Conservation (phyloP, 2,113 vertebrate species). For the Glaucomys volans region DNA sequence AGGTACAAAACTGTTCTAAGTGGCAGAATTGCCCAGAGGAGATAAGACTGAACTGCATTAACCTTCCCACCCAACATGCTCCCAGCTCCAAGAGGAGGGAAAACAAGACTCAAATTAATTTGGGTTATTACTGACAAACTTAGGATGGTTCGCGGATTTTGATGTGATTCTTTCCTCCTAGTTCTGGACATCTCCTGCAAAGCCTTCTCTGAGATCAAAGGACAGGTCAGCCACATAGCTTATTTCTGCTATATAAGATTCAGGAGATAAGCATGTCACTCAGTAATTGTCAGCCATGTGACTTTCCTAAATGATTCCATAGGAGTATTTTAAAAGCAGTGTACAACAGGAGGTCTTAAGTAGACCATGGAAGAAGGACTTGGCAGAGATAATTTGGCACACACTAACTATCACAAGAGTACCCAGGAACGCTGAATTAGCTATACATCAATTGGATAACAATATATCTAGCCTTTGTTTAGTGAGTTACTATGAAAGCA, state of each 20-base stretch:
- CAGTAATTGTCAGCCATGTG: neutral
- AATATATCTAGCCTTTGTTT: neutral
- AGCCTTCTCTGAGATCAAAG: constrained; percentile 38
- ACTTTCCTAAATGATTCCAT: neutral
- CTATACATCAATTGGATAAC: neutral
- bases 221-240: neutral
- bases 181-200: neutral
- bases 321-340: neutral
- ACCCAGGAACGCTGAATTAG: neutral
- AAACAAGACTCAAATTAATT: constrained; percentile 65
- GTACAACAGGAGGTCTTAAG: neutral
- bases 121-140: constrained; percentile 38
- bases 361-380: neutral
- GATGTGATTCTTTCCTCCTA: constrained; percentile 6
- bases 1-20: constrained; percentile 34
- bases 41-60: constrained; percentile 57
- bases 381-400: constrained; percentile 15
- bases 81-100: neutral
- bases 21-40: constrained; percentile 40
- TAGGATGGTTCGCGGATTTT: constrained; percentile 42
- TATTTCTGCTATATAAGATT: constrained; percentile 47
- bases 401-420: neutral
- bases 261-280: neutral
- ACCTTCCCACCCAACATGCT: constrained; percentile 24
- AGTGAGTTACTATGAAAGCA: neutral